Percentiles rank a stretch among this genome's conserved stretches.
These are phyloP conservation scores for Gymnopithys bicolor DNA, from an alignment of 2,797 vertebrate species.

Conservation along the genomic window DNA sequence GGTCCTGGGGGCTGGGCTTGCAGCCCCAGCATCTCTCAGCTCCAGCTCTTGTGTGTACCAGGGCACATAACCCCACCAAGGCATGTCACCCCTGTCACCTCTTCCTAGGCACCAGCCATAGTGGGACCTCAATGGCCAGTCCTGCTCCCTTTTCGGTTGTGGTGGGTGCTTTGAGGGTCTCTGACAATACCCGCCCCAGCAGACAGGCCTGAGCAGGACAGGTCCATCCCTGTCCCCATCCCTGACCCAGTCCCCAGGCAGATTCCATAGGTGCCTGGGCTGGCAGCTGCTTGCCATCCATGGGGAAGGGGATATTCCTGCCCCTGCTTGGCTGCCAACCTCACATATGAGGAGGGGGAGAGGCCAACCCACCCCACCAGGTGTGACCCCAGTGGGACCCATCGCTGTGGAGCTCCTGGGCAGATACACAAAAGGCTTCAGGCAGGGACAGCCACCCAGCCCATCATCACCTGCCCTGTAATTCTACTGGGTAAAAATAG, in stretches of 20 bases:
- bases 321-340: background rate
- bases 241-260: background rate
- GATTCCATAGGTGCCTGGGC: background rate
- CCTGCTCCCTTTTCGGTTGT: background rate
- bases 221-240: background rate
- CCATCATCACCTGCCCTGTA: slow-evolving; percentile 48
- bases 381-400: background rate
- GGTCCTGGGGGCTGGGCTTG: background rate
- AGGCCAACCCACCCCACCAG: background rate
- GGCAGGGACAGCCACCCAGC: background rate
- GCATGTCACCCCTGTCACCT: background rate
- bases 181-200: background rate
- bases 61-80: fast-evolving
- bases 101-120: background rate
- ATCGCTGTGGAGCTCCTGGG: background rate
- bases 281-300: background rate
- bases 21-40: background rate
- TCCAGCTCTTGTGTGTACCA: background rate
- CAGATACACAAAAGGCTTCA: slow-evolving; percentile 14
- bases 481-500: slow-evolving; percentile 74
- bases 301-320: background rate
- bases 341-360: background rate
- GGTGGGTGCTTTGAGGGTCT: background rate
- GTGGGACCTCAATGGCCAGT: fast-evolving
- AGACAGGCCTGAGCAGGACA: background rate